Evolutionary conservation across 2,113 vertebrate species (phyloP), one percentile per base, ranked within the genome.

Genomic region (Willisornis vidua): DNA sequence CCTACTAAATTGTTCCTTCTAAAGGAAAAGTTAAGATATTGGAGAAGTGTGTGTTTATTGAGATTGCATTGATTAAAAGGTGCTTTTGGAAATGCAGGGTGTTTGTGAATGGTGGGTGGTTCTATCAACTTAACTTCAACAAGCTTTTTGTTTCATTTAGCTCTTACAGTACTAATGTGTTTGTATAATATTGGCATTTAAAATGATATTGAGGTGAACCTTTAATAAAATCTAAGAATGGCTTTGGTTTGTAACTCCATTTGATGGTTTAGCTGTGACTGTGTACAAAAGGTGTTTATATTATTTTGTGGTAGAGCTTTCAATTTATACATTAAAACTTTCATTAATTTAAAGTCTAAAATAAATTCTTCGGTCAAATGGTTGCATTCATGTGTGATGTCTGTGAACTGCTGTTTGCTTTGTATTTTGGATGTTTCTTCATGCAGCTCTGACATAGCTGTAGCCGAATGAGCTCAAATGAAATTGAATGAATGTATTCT

Each of bases 331-430:
- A 29, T 79, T 25, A 72, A 87, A 82, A 55, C 24, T 13, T 78
- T 52, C 12, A 37, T 9, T 67, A 67, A 71, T 75, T 41, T 41
- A 45, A 87, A 77, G 19, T 55, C 12, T 71, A 68, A 57, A 39
- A 54, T 39, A 66, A 63, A 9, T 77, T 84, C 18, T 65, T 45
- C 45, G n/a, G 5, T 85, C 4, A 26, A 0, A 1, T 83, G 24
- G 2, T 82, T 13, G 22, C 0, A 1, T 86, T 43, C 0, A 0
- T 16, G 5, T 62, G 5, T 65, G 46, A 41, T 87, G 43, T 35
- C 18, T 33, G 14, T 31, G 28, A 80, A 49, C 16, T 58, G 9
- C 26, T 76, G 11, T 35, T 62, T 76, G 24, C 35, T 43, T 43
- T 67, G 24, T 52, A 39, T 39, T 57, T 93, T 72, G 89, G 74